Base-by-base conservation (phyloP, 2,113 vertebrate species). In the Oceanites oceanicus region DNA sequence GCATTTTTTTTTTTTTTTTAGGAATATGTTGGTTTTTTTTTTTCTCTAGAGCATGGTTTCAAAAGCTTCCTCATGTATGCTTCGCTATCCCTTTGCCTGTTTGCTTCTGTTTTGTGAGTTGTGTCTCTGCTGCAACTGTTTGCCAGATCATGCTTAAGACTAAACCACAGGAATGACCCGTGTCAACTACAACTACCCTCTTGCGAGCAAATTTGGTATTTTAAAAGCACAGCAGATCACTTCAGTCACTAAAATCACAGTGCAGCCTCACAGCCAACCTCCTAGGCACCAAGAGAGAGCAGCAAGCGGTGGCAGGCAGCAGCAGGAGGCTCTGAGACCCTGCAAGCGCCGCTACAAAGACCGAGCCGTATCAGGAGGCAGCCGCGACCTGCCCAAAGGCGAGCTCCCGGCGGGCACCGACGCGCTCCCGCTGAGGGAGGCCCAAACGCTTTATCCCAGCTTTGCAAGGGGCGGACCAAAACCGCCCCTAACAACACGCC, bases 21-120 rank as follows among this genome's bases (percentile, higher is more conserved):
- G 26, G 0, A 0, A 9, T 10, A 63, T 2, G 27, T 1, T 13
- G 12, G 9, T 5, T 3, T 23, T 55, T 15, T 13, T 3, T 3
- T 6, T 6, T 1, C 19, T 4, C 20, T 14, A 32, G 1, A 12
- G 8, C 12, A 36, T 2, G 2, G 18, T 58, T 79, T 36, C 42
- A 58, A 75, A 95, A 75, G 15, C 13, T 30, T 38, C 7, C 26
- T n/a, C 2, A 0, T 3, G 11, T 13, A 34, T 25, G 53, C 10
- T n/a, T 72, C 34, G 9, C 32, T 44, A 23, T 2, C 4, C 21
- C 12, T 52, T 22, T 52, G 42, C 26, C 15, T 25, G 15, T 30
- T 34, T 30, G 8, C 11, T 15, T 79, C 42, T 14, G 45, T 36
- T 73, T 12, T 10, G 36, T 18, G 40, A 59, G 23, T 6, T 13